Evolutionary conservation across 2,113 vertebrate species (phyloP), one percentile per base, ranked within the genome.

Genomic region (Bothrops jararaca): DNA sequence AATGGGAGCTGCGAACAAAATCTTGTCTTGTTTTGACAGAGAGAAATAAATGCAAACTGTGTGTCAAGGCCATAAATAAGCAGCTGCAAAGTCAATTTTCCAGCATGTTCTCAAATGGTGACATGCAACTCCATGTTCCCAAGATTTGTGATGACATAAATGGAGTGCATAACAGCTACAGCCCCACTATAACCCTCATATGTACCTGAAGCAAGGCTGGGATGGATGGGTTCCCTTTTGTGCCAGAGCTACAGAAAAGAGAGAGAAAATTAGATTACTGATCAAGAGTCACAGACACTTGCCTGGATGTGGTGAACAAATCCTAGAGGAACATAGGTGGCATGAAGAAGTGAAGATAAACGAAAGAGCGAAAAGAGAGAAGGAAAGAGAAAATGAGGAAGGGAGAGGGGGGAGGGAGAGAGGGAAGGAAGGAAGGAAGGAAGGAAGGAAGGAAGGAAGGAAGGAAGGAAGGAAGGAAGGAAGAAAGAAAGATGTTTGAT

Each of bases 91-190:
- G 91, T n/a, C 45, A 52, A 93, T 92, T 90, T 29, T 85, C 39
- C 95, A 94, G 89, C 54, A 4, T 93, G n/a, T 95, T 95, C 92
- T 60, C 48, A 5, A 24, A 22, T 93, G 23, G 48, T 95, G 92
- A 91, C 53, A 93, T 53, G 0, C 29, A 42, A 54, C 64, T 64
- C 39, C 80, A 23, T 10, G 29, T 39, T 22, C 24, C 89, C 93
- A 87, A 93, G 45, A 93, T 42, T 93, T 91, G 94, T 94, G 74
- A 3, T 60, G 80, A 88, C 48, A 64, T 92, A 92, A 96, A 94
- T 90, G 23, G 15, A 92, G 87, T 34, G 39, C 11, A 18, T n/a
- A 92, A 94, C 94, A 94, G 5, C 45, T 89, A 91, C 5, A 48
- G 5, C 6, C 90, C 42, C 80, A 57, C 64, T 90, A 1, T 80